These are phyloP conservation scores for Globia sparganii DNA, from an alignment of 2,888 invertebrate species.

Conservation along the genomic window DNA sequence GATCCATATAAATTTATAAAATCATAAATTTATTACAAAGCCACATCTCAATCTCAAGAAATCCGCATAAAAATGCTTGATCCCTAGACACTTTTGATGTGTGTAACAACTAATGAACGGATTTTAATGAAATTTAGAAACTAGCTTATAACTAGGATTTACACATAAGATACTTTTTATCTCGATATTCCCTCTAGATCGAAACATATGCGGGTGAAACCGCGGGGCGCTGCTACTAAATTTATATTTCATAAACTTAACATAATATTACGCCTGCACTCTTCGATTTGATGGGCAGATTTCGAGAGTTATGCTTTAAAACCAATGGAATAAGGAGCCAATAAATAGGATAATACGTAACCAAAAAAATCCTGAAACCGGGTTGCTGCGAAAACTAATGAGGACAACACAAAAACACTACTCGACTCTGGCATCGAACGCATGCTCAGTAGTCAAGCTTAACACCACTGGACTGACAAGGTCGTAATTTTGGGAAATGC, in stretches of 20 bases:
- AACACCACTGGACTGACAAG: not conserved
- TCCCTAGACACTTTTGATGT: no score
- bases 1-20: no score
- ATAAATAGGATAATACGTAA: not conserved
- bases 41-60: no score
- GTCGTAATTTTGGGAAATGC: not conserved
- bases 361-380: not conserved
- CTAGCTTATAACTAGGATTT: no score
- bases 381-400: not conserved
- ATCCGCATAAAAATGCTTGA: no score
- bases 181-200: no score
- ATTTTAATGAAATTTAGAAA: no score
- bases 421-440: not conserved
- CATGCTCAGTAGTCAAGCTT: not conserved
- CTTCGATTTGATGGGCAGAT: not conserved
- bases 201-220: no score
- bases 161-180: no score
- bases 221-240: no score
- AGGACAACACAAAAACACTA: not conserved
- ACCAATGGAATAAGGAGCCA: not conserved
- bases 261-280: not conserved
- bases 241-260: not conserved
- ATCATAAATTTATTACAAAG: no score
- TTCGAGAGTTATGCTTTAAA: not conserved
- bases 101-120: no score